Base-by-base conservation (phyloP, 1,140 invertebrate species). In the Araneus ventricosus region DNA sequence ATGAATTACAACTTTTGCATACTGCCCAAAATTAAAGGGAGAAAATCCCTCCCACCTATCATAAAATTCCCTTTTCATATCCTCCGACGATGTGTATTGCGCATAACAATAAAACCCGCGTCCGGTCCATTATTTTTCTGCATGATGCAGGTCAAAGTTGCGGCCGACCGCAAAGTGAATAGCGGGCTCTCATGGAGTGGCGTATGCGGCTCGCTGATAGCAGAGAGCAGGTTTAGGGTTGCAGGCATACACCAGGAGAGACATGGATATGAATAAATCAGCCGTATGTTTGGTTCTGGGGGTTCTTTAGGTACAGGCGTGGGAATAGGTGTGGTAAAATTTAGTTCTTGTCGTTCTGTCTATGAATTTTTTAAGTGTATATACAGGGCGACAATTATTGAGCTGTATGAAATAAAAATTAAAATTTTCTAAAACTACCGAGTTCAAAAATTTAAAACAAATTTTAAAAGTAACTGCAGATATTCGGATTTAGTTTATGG, bases 151-250 rank as follows among this genome's bases (percentile, higher is more conserved):
- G 41, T 84, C 82, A 84, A 10, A 27, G 5, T 57, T 84, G 82
- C 82, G 82, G 82, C 45, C 82, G 27, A 84, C 82, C 82, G 82
- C 82, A 57, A 75, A 57, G 82, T 27, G 45, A 10, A 82, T n/a
- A 30, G 10, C 70, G 20, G 70, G 17, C 37, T 34, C 30, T 57
- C 52, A 27, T 57, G 39, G 82, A 57, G 41, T 34, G 45, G 45
- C 45, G 27, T 22, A 84, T 84, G 82, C n/a, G 8, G 14, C 45
- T n/a, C 27, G 41, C 24, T 22, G 82, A 84, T 84, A 84, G 82
- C 22, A 84, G 30, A 45, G 7, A 52, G 14, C 24, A 24, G 41
- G 8, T 84, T 14, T 30, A 84, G 82, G 82, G 82, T 84, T 84
- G 7, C 41, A 75, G 10, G 4, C 20, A 4, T 24, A 39, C 24